These are phyloP conservation scores for Enteromius trimaculatus DNA, from an alignment of 2,797 vertebrate species.

Conservation along the genomic window DNA sequence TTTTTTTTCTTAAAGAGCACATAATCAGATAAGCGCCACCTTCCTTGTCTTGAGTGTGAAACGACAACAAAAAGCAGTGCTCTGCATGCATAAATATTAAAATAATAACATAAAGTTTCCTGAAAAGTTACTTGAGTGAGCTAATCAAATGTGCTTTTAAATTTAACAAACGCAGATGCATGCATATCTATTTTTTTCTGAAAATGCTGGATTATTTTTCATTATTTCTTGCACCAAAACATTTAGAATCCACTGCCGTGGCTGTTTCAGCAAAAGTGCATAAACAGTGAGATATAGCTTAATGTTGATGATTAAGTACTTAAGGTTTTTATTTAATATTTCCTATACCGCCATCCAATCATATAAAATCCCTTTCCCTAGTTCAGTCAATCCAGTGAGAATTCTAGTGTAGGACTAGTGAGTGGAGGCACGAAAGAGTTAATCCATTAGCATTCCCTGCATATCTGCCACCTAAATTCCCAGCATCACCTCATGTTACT, in stretches of 20 bases:
- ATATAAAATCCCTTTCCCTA: not conserved
- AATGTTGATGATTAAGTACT: not conserved
- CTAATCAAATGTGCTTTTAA: not conserved
- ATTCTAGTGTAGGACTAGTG: not conserved
- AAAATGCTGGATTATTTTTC: not conserved
- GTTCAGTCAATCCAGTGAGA: not conserved
- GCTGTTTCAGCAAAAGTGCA: not conserved
- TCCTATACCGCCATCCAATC: not conserved
- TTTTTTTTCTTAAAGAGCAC: not conserved
- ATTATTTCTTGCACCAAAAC: not conserved
- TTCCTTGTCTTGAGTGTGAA: not conserved
- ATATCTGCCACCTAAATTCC: not conserved
- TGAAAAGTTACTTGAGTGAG: too few species aligned
- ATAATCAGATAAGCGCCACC: not conserved
- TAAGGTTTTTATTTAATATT: not conserved
- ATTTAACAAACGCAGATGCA: not conserved
- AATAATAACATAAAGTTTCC: too few species aligned
- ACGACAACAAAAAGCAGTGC: too few species aligned
- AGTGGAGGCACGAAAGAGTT: not conserved
- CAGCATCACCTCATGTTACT: not conserved
- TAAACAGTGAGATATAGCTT: not conserved
- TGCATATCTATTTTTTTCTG: too few species aligned
- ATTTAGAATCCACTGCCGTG: not conserved
- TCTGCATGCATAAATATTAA: too few species aligned
- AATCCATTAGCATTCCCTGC: not conserved